Evolutionary conservation across 2,888 invertebrate species (phyloP).

Genomic region (Diaprepes abbreviatus): DNA sequence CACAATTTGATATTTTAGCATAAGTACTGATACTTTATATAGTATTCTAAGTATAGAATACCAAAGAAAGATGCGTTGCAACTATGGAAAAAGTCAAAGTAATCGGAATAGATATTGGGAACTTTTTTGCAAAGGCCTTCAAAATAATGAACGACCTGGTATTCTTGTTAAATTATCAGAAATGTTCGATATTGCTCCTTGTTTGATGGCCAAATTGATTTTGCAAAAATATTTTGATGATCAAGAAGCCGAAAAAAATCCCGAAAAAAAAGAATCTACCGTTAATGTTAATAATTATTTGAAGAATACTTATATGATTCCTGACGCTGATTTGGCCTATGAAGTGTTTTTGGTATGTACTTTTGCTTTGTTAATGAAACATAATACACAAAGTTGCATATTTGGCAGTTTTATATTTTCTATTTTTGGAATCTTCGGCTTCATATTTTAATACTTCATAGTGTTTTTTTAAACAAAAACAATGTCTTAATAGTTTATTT

Average conservation of each 20-base stretch:
- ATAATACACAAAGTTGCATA: slow-evolving; percentile 59
- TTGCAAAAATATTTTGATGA: slow-evolving; percentile 70
- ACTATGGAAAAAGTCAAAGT: slow-evolving; percentile 73
- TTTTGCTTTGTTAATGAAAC: too few species aligned
- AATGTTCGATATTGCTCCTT: slow-evolving; percentile 71
- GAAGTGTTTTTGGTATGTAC: slow-evolving; percentile 79
- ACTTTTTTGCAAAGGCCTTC: slow-evolving; percentile 66
- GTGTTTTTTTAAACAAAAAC: too few species aligned
- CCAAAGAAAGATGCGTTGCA: slow-evolving; percentile 75
- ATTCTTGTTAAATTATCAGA: slow-evolving; percentile 74
- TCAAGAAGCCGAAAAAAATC: slow-evolving; percentile 31
- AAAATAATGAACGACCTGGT: slow-evolving; percentile 70
- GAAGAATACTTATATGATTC: slow-evolving; percentile 80
- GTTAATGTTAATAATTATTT: slow-evolving; percentile 70
- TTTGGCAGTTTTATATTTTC: too few species aligned
- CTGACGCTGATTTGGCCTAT: slow-evolving; percentile 78
- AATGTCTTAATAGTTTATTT: too few species aligned
- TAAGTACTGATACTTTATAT: slow-evolving; percentile 74
- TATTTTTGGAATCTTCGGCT: too few species aligned
- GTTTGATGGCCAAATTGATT: slow-evolving; percentile 73
- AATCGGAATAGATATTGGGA: slow-evolving; percentile 69
- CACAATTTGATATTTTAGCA: slow-evolving; percentile 52
- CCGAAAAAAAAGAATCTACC: slow-evolving; percentile 29
- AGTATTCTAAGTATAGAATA: slow-evolving; percentile 80
- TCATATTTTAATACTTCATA: too few species aligned